Percentiles rank a stretch among this genome's conserved stretches.
phyloP scores from a whole-genome alignment of 2,113 vertebrate genomes.

The Trichechus manatus region DNA sequence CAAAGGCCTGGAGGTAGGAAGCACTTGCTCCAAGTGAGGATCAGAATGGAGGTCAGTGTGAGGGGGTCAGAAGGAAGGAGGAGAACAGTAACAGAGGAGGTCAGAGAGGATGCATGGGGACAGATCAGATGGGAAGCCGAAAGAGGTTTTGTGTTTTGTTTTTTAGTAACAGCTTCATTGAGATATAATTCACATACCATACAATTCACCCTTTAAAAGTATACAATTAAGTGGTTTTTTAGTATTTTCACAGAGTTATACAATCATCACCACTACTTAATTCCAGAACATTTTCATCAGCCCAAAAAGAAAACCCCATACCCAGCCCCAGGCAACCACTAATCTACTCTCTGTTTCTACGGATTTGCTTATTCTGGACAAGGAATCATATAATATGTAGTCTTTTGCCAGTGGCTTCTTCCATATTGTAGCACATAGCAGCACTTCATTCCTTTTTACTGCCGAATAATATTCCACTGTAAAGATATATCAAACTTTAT shows the following conservation, averaged over 20 bases:
- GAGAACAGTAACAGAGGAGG: background rate
- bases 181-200: background rate
- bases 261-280: background rate
- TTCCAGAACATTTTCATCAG: conserved; percentile 7
- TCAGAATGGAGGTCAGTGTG: background rate
- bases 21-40: background rate
- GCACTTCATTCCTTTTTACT: background rate
- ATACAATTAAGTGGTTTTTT: background rate
- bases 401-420: background rate
- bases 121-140: background rate
- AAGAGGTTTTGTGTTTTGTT: background rate
- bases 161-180: background rate
- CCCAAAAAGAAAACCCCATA: background rate
- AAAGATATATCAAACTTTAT: background rate
- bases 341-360: background rate
- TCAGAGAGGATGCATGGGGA: background rate
- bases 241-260: background rate
- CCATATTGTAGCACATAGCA: background rate
- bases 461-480: background rate
- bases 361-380: background rate
- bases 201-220: background rate
- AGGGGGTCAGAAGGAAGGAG: background rate
- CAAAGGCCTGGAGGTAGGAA: background rate
- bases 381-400: background rate
- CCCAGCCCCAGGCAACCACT: background rate